Evolutionary conservation across 2,888 invertebrate genomes (phyloP).

Genomic region (Arge pagana): DNA sequence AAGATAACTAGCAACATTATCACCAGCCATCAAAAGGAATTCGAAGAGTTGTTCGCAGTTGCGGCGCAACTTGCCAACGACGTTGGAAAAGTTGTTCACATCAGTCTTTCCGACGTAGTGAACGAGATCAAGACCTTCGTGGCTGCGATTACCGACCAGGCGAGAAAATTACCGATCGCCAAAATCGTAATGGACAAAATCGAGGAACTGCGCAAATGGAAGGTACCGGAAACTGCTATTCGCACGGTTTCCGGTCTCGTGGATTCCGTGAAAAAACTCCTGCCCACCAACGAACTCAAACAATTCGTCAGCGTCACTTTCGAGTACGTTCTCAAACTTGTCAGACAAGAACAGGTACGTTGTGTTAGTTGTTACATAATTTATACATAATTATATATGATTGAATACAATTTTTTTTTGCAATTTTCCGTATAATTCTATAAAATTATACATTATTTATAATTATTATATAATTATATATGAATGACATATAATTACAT

Average conservation of each 20-base stretch:
- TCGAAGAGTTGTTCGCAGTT: slow-evolving; percentile 65
- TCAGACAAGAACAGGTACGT: slow-evolving; percentile 64
- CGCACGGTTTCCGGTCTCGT: slow-evolving; percentile 63
- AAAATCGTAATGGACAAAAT: slow-evolving; percentile 60
- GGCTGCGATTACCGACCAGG: slow-evolving; percentile 58
- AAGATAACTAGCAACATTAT: slow-evolving; percentile 64
- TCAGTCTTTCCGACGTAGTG: slow-evolving; percentile 46
- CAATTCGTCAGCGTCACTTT: slow-evolving; percentile 65
- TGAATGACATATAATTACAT: too few relatives aligned
- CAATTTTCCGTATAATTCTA: slow-evolving; percentile 14
- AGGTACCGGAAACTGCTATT: slow-evolving; percentile 65
- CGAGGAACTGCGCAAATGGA: slow-evolving; percentile 52
- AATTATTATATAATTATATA: slow-evolving; percentile 10
- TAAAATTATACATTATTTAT: slow-evolving; percentile 4
- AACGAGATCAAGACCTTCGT: slow-evolving; percentile 56
- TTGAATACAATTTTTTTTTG: not conserved
- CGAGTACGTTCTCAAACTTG: slow-evolving; percentile 61
- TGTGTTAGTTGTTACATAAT: slow-evolving; percentile 30
- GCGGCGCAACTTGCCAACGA: slow-evolving; percentile 56
- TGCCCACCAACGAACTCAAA: slow-evolving; percentile 69
- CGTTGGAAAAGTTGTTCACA: slow-evolving; percentile 49
- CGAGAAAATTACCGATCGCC: slow-evolving; percentile 62
- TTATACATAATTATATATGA: not conserved
- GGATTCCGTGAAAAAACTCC: slow-evolving; percentile 62
- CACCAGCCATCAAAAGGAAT: slow-evolving; percentile 69